Evolutionary conservation across 2,113 vertebrate genomes (phyloP), one percentile per base, ranked within the genome.

Genomic region (Gallinago jamesoni): DNA sequence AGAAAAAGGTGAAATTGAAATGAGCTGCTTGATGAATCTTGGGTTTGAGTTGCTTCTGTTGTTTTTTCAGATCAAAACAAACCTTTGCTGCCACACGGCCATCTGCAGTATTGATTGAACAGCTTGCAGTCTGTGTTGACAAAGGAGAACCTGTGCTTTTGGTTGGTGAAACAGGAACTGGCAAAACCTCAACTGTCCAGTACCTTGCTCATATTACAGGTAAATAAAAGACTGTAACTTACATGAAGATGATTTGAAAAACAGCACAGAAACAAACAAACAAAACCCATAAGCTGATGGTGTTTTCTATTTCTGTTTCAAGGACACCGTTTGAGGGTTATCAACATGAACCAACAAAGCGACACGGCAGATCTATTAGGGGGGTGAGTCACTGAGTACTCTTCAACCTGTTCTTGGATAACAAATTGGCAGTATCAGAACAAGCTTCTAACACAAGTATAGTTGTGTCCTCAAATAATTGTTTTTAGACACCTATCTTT

Each of bases 331-430:
- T 93, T 99, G 90, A 98, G 98, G 43, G 99, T 99, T 72, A 97
- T 99, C 76, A 99, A 99, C 97, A 99, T 99, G 99, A 99, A 99
- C 96, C 99, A 99, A 81, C 99, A 99, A 95, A 99, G 99, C 96
- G 99, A 99, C 94, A 99, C 99, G 0, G 99, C 99, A 33, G 99
- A 99, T 97, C 98, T 99, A 6, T 98, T 99, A 48, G 99, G 99
- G 72, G 99, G 99, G 99, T 99, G 96, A 98, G 99, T 97, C 25
- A 41, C 18, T 72, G 59, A 22, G 7, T 45, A 5, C 41, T 63
- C 22, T n/a, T 87, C 18, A 28, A 14, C 62, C 23, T 62, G 14
- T 75, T 84, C n/a, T 75, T 10, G 14, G 6, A 0, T 72, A 55
- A 64, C 10, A 66, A n/a, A 43, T 50, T 8, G 31, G 14, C 45